phyloP scores from a whole-genome alignment of 2,113 vertebrate genomes.

The Brachionichthys hirsutus region DNA sequence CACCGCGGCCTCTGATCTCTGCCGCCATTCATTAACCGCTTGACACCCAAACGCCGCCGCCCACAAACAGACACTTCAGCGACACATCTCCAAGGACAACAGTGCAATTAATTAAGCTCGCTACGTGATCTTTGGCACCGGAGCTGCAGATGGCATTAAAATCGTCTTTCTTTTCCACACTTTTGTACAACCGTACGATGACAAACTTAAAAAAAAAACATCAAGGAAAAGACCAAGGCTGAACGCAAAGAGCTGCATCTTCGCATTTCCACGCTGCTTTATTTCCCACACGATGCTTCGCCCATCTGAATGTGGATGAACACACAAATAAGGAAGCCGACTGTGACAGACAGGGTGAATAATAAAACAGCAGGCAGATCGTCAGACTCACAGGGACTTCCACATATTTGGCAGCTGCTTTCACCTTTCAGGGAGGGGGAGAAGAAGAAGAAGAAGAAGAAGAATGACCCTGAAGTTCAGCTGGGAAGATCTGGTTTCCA shows the following conservation, averaged over 20 bases:
- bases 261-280: conserved; percentile 33
- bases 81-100: conserved; percentile 43
- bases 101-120: conserved; percentile 55
- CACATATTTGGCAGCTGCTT: conserved; percentile 96
- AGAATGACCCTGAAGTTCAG: conserved; percentile 57
- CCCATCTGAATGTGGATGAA: conserved; percentile 11
- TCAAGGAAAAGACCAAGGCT: conserved; percentile 8
- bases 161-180: conserved; percentile 38
- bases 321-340: conserved; percentile 16
- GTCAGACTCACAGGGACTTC: conserved; percentile 90
- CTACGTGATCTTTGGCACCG: conserved; percentile 49
- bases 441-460: conserved; percentile 62
- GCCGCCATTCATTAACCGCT: conserved; percentile 40
- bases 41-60: conserved; percentile 30
- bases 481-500: conserved; percentile 46
- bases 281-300: neutral
- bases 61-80: conserved; percentile 46
- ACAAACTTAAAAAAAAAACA: conserved; percentile 5
- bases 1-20: conserved; percentile 23
- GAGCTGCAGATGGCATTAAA: conserved; percentile 40
- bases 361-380: conserved; percentile 35
- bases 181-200: conserved; percentile 25
- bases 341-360: conserved; percentile 19
- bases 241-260: conserved; percentile 12
- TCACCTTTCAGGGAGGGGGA: conserved; percentile 80